These are phyloP conservation scores for Masnerella sp. DNA, from an alignment of 2,888 invertebrate species.

Conservation along the genomic window DNA sequence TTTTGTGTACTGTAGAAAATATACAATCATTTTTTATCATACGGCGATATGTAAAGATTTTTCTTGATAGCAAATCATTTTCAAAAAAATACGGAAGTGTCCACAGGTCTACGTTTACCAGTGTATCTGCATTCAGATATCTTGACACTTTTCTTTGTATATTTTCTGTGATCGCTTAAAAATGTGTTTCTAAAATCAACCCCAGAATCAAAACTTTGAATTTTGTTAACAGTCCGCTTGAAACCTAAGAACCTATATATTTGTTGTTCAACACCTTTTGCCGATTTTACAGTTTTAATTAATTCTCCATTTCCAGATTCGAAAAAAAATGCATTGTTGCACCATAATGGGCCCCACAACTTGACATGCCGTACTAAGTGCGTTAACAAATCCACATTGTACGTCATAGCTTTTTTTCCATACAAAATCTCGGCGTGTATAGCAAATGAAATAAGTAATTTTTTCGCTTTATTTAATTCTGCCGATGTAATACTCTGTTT, in stretches of 20 bases:
- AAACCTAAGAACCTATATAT: constrained; percentile 3
- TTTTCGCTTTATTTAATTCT: not conserved
- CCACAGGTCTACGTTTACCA: not conserved
- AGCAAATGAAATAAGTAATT: not conserved
- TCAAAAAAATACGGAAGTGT: not conserved
- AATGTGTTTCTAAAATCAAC: not conserved
- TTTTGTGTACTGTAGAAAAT: constrained; percentile 4
- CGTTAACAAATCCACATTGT: constrained; percentile 5
- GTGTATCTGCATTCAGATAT: constrained; percentile 10
- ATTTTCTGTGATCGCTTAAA: not conserved
- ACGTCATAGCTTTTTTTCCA: constrained; percentile 9
- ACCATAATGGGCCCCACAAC: constrained; percentile 5
- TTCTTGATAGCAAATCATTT: not conserved
- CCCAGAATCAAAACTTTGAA: not conserved
- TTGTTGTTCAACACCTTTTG: constrained; percentile 2
- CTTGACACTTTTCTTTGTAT: constrained; percentile 13
- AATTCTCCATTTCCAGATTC: constrained; percentile 4
- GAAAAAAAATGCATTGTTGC: constrained; percentile 6
- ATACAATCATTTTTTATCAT: constrained; percentile 18
- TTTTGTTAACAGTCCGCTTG: not conserved
- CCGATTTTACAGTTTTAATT: not conserved
- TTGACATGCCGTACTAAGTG: constrained; percentile 7
- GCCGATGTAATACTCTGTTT: not conserved
- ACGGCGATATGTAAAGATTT: not conserved
- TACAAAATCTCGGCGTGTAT: constrained; percentile 10